Percentiles rank a stretch among this genome's conserved stretches.
Conservation (phyloP, 2,113 vertebrate genomes). For the Agapornis roseicollis region DNA sequence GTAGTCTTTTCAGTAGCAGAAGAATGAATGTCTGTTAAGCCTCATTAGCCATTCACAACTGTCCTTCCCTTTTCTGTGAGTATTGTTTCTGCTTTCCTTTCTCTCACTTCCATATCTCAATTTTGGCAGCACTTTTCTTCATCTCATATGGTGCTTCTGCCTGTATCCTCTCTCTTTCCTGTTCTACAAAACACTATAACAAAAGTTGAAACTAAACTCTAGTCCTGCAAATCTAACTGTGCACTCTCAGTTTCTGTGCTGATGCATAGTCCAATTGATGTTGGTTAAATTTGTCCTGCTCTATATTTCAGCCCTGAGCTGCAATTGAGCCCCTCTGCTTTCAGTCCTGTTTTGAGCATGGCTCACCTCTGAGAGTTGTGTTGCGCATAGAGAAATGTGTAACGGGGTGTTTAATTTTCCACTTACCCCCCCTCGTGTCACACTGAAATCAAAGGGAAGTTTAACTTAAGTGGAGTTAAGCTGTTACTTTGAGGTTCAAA, state of each 20-base stretch:
- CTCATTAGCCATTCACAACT: neutral
- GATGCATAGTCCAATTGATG: fast-evolving
- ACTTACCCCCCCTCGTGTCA: neutral
- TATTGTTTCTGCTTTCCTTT: neutral
- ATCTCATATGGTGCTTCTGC: neutral
- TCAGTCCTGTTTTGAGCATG: neutral
- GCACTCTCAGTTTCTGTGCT: neutral
- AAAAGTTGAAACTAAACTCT: neutral
- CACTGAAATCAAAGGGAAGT: neutral
- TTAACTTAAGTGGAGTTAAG: neutral
- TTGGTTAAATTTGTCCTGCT: neutral
- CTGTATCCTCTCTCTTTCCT: neutral
- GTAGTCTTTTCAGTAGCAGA: neutral
- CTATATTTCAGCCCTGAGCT: neutral
- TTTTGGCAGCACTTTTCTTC: neutral
- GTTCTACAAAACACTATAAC: neutral
- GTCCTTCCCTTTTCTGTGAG: neutral
- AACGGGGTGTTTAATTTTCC: neutral
- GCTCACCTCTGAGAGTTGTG: neutral
- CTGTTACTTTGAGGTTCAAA: neutral
- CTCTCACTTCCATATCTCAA: neutral
- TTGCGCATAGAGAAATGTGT: neutral
- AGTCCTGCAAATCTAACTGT: neutral
- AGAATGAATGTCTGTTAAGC: neutral
- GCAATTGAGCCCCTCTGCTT: neutral